Evolutionary conservation across 1,140 invertebrate genomes (phyloP).

Genomic region (Oreohelix idahoensis): DNA sequence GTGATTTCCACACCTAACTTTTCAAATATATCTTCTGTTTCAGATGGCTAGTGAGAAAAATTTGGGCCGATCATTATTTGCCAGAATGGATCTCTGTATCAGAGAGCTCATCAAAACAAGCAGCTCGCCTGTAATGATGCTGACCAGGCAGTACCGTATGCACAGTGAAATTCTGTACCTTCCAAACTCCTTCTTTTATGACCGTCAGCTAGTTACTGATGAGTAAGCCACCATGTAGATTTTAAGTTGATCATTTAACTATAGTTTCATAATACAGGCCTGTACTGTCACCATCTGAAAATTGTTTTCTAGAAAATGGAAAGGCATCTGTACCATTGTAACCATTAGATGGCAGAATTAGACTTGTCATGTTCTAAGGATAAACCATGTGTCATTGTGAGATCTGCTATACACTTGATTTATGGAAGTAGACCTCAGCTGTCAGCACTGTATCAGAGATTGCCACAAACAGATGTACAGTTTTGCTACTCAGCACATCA

Average conservation of each 20-base stretch:
- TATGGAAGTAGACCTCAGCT: no score
- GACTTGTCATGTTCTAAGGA: no score
- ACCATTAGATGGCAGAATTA: no score
- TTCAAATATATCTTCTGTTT: no score
- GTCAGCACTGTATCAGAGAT: no score
- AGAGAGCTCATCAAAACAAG: background rate
- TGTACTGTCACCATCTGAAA: background rate
- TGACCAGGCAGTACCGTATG: conserved; percentile 68
- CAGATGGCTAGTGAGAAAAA: conserved; percentile 59
- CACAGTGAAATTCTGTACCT: conserved; percentile 61
- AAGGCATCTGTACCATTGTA: background rate
- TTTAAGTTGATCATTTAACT: background rate
- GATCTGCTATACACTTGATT: no score
- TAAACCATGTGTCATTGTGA: no score
- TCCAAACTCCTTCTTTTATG: conserved; percentile 61
- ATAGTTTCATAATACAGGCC: background rate
- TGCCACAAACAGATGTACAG: no score
- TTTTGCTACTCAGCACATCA: no score
- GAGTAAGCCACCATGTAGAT: conserved; percentile 45
- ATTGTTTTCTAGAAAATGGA: no score
- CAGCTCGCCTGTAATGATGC: conserved; percentile 51
- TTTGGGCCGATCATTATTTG: conserved; percentile 66
- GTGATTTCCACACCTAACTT: no score
- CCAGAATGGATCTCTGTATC: conserved; percentile 62
- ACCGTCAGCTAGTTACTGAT: conserved; percentile 55